Evolutionary conservation across 2,888 invertebrate species (phyloP).

Genomic region (Acanthosepion esculentum): DNA sequence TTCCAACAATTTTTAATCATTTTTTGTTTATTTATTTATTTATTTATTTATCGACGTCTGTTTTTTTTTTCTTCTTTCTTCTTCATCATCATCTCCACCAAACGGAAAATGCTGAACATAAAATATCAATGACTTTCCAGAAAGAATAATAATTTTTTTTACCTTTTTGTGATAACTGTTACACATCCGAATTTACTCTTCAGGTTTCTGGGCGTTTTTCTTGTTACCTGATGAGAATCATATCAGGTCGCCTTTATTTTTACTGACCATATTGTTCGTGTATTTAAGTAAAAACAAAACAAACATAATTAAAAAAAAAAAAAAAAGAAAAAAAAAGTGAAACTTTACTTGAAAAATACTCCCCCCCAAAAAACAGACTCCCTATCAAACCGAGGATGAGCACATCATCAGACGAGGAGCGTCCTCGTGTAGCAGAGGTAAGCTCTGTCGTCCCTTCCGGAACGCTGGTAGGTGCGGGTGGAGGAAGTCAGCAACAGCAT

Average conservation of each 20-base stretch:
- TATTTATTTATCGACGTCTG: background rate
- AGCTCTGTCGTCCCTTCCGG: background rate
- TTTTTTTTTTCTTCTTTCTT: background rate
- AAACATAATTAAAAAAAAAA: background rate
- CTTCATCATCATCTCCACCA: background rate
- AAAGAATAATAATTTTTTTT: background rate
- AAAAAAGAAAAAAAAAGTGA: background rate
- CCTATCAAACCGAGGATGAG: background rate
- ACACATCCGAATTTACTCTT: background rate
- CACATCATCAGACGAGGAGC: background rate
- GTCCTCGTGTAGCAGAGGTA: background rate
- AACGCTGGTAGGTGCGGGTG: background rate
- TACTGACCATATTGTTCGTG: background rate
- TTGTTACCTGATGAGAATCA: background rate
- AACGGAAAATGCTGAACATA: background rate
- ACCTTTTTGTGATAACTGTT: background rate
- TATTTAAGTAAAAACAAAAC: background rate
- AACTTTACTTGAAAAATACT: background rate
- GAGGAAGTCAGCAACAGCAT: constrained; percentile 39
- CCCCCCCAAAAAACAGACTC: background rate
- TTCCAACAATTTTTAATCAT: background rate
- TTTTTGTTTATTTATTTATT: too few relatives aligned
- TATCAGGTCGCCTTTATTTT: background rate
- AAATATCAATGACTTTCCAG: background rate
- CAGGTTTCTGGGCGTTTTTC: background rate